Evolutionary conservation across 2,888 invertebrate genomes (phyloP).

Genomic region (Sphaeridia pumilis): DNA sequence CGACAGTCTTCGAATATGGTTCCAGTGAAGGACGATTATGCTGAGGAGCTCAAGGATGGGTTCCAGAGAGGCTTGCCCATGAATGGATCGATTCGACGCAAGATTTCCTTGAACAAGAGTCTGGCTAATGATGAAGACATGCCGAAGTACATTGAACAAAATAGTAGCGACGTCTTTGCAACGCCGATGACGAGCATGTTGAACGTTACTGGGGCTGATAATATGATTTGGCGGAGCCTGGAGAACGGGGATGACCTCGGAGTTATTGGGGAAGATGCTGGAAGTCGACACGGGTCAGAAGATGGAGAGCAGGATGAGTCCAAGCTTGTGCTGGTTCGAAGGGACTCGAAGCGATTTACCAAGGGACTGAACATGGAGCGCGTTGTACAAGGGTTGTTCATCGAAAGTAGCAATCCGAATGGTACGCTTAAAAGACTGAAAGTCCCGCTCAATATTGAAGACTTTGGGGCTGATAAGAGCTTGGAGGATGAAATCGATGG

Average conservation of each 20-base stretch:
- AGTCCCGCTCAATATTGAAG: conserved; percentile 30
- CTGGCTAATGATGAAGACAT: conserved; percentile 14
- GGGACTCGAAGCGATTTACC: conserved; percentile 33
- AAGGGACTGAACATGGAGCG: conserved; percentile 32
- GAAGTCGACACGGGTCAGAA: conserved; percentile 22
- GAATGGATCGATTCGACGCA: conserved; percentile 20
- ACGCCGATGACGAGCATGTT: not conserved
- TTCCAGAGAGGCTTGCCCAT: conserved; percentile 15
- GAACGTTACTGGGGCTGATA: not conserved
- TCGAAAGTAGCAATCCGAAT: conserved; percentile 36
- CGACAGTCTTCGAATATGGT: conserved; percentile 20
- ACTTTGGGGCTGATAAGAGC: conserved; percentile 19
- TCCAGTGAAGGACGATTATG: conserved; percentile 21
- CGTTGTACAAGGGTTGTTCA: conserved; percentile 36
- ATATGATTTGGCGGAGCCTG: conserved; percentile 16
- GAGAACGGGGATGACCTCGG: conserved; percentile 33
- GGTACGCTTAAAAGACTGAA: conserved; percentile 31
- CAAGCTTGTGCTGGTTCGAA: conserved; percentile 22
- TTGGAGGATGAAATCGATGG: conserved; percentile 13
- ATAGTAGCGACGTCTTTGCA: not conserved
- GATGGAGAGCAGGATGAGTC: conserved; percentile 20
- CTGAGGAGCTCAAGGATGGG: not conserved
- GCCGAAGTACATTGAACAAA: conserved; percentile 13
- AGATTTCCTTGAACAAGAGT: conserved; percentile 16
- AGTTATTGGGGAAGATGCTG: conserved; percentile 26